phyloP scores from a whole-genome alignment of 2,888 invertebrate genomes.

The Thelaira solivaga region DNA sequence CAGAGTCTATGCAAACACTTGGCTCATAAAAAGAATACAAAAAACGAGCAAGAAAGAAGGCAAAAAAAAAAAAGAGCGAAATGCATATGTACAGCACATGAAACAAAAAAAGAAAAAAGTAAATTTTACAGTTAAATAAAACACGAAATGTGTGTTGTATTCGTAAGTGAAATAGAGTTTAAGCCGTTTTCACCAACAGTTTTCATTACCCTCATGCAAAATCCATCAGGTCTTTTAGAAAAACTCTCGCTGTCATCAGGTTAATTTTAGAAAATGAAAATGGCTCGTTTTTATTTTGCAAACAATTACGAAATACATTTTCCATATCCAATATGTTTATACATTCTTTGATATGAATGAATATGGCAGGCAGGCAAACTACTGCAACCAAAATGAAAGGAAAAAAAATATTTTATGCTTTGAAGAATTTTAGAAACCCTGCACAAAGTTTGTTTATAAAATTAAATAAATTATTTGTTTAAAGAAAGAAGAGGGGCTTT shows the following conservation, averaged over 20 bases:
- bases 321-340: neutral
- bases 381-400: no score
- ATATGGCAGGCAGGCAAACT: no score
- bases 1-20: slow-evolving; percentile 58
- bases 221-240: slow-evolving; percentile 14
- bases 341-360: no score
- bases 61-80: slow-evolving; percentile 24
- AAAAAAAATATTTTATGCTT: no score
- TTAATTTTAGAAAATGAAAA: slow-evolving; percentile 26
- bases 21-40: slow-evolving; percentile 35
- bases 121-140: slow-evolving; percentile 25
- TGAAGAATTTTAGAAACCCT: no score
- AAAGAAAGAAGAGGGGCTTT: no score
- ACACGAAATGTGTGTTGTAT: neutral
- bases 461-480: no score
- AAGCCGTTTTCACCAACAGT: slow-evolving; percentile 51
- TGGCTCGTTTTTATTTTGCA: slow-evolving; percentile 19
- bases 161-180: slow-evolving; percentile 33
- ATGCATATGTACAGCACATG: no score
- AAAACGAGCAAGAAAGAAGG: neutral
- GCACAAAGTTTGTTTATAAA: no score
- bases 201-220: slow-evolving; percentile 17
- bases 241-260: neutral
- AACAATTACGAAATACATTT: slow-evolving; percentile 32
- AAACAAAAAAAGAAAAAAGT: slow-evolving; percentile 10